Conservation (phyloP, 2,888 invertebrate genomes). For the Boloria euphrosyne region DNA sequence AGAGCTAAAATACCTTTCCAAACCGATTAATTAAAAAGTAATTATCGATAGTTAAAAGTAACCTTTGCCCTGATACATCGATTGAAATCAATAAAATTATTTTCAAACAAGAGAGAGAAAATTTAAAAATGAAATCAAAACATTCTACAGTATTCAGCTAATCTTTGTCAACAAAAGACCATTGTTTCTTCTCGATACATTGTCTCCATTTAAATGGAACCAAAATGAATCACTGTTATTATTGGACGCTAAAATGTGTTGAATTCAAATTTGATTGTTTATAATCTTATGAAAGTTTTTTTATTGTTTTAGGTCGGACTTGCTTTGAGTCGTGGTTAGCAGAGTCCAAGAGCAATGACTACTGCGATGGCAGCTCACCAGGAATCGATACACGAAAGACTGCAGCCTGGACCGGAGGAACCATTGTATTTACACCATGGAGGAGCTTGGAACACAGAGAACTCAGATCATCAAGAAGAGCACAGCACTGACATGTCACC, state of each 20-base stretch:
- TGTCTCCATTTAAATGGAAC: slow-evolving; percentile 74
- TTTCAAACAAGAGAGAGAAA: slow-evolving; percentile 76
- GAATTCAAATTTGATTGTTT: slow-evolving; percentile 76
- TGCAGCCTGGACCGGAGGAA: slow-evolving; percentile 73
- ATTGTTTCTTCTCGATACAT: slow-evolving; percentile 76
- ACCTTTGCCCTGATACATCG: slow-evolving; percentile 14
- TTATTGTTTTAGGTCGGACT: slow-evolving; percentile 65
- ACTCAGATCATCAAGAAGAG: slow-evolving; percentile 67
- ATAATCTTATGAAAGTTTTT: slow-evolving; percentile 51
- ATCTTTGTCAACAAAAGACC: slow-evolving; percentile 79
- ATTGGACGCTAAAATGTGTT: slow-evolving; percentile 76
- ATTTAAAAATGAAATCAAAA: slow-evolving; percentile 73
- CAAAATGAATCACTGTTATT: slow-evolving; percentile 80
- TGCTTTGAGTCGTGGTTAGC: slow-evolving; percentile 64
- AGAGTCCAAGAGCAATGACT: slow-evolving; percentile 79
- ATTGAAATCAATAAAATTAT: slow-evolving; percentile 45
- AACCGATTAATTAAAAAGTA: neutral
- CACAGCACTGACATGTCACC: slow-evolving; percentile 70
- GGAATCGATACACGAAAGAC: slow-evolving; percentile 79
- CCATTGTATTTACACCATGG: slow-evolving; percentile 77
- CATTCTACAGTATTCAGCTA: slow-evolving; percentile 80
- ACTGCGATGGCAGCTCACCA: slow-evolving; percentile 82
- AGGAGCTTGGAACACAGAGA: slow-evolving; percentile 78
- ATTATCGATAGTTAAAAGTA: slow-evolving; percentile 31
- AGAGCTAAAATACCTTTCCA: too few relatives aligned